Evolutionary conservation across 2,113 vertebrate genomes (phyloP).

Genomic region (Calypte anna): DNA sequence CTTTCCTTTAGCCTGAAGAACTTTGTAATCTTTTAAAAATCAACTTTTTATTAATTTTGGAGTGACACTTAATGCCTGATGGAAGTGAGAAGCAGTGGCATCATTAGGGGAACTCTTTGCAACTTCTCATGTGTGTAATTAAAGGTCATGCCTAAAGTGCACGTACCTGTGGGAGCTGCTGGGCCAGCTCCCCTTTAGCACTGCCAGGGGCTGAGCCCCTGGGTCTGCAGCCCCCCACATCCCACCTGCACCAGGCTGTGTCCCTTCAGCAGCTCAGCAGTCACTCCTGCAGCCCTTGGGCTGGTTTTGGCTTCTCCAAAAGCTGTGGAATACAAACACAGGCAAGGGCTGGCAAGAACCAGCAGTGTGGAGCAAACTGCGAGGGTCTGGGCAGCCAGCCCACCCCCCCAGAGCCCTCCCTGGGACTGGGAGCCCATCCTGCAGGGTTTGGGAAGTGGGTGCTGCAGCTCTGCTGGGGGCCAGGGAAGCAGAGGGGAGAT

Average conservation of each 20-base stretch:
- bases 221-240: not conserved
- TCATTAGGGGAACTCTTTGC: not conserved
- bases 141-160: not conserved
- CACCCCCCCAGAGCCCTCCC: not conserved
- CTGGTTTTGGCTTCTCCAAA: not conserved
- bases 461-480: not conserved
- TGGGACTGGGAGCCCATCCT: not conserved
- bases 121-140: not conserved
- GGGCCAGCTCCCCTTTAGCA: not conserved
- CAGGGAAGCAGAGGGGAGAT: not conserved
- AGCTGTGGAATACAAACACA: not conserved
- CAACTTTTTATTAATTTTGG: conserved; percentile 19
- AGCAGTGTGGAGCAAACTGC: not conserved
- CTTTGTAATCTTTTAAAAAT: not conserved
- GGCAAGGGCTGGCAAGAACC: not conserved
- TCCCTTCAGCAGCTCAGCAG: not conserved
- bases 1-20: conserved; percentile 15
- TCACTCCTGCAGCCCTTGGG: not conserved
- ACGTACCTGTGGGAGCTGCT: not conserved
- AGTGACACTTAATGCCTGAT: not conserved
- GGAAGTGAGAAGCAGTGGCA: not conserved
- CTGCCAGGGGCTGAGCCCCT: not conserved
- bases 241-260: not conserved
- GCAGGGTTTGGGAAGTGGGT: accelerated
- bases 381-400: not conserved